Evolutionary conservation across 1,140 invertebrate genomes (phyloP).

Genomic region (Venturia canescens): DNA sequence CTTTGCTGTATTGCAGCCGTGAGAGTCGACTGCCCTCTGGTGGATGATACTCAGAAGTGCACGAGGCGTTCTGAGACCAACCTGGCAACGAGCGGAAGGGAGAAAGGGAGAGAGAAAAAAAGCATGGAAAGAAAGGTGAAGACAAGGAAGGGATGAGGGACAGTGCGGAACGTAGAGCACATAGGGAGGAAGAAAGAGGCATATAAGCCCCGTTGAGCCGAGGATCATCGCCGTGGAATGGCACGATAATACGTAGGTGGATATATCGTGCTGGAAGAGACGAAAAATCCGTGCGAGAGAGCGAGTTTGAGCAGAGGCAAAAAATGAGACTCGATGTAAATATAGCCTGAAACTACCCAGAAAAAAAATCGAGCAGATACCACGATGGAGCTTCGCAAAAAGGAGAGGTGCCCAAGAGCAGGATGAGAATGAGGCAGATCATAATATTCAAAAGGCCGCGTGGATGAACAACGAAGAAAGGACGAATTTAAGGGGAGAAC

Average conservation of each 20-base stretch:
- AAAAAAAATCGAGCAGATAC: conserved; percentile 35
- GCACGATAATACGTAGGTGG: conserved; percentile 63
- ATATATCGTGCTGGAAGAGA: conserved; percentile 45
- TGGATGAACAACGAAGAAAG: background rate
- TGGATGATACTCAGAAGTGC: background rate
- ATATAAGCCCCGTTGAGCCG: conserved; percentile 62
- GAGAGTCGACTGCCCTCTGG: conserved; percentile 26
- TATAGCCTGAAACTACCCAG: conserved; percentile 32
- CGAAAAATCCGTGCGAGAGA: conserved; percentile 47
- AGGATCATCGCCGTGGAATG: conserved; percentile 68
- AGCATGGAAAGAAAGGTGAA: conserved; percentile 34
- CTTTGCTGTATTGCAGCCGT: background rate
- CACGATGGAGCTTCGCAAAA: background rate
- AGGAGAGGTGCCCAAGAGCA: background rate
- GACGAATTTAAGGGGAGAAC: conserved; percentile 35
- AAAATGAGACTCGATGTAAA: conserved; percentile 42
- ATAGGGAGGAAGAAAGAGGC: background rate
- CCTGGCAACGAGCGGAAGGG: background rate
- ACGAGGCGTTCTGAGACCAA: background rate
- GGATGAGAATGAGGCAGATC: conserved; percentile 13
- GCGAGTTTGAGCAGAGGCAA: conserved; percentile 26
- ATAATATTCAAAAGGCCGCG: background rate
- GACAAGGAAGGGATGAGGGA: conserved; percentile 28
- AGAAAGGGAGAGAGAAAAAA: conserved; percentile 34
- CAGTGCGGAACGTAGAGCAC: background rate